Conservation (phyloP, 2,797 vertebrate genomes). For the Macrochelys suwanniensis region DNA sequence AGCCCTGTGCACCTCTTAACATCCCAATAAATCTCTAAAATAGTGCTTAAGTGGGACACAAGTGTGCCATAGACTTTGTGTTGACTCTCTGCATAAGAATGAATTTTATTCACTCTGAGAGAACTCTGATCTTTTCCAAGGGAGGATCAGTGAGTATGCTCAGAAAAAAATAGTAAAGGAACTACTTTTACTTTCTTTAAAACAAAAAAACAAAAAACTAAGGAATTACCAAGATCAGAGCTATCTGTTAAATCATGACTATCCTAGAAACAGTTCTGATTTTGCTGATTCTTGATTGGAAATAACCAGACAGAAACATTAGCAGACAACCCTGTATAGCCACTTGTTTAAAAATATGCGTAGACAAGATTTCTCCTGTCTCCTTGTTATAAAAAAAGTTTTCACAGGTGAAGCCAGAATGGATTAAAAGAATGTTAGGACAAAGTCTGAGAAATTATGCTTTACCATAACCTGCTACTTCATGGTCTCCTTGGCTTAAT, state of each 20-base stretch:
- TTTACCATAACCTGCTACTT: not conserved
- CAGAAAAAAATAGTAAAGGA: not conserved
- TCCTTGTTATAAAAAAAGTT: not conserved
- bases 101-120: not conserved
- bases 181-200: not conserved
- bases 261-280: not conserved
- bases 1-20: not conserved
- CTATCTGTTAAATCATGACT: not conserved
- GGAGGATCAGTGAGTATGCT: not conserved
- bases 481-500: not conserved
- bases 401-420: not conserved
- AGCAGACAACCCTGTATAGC: not conserved
- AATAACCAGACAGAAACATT: not conserved
- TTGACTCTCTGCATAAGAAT: not conserved
- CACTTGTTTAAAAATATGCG: not conserved
- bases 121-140: constrained; percentile 4
- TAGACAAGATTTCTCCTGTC: not conserved
- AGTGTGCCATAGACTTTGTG: not conserved
- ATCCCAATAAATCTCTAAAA: not conserved
- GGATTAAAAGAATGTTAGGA: not conserved
- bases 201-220: not conserved
- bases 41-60: not conserved
- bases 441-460: not conserved
- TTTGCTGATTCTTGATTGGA: not conserved
- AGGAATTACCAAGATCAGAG: not conserved